Evolutionary conservation across 2,113 vertebrate species (phyloP).

Genomic region (Oreochromis niloticus): DNA sequence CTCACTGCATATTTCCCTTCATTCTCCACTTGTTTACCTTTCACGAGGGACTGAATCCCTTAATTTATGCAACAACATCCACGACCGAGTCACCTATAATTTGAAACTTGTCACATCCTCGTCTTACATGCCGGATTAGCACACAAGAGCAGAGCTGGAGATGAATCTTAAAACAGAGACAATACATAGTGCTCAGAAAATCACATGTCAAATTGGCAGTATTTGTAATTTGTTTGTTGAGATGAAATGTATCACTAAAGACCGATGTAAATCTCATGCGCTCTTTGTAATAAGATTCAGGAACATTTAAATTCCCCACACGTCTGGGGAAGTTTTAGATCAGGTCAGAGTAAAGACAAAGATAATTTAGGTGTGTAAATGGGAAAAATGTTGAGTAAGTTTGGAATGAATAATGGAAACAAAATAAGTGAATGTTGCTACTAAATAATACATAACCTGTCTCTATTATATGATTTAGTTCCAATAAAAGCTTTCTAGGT

Average conservation of each 20-base stretch:
- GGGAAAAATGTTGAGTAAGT: background rate
- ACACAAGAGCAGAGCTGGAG: background rate
- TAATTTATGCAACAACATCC: constrained; percentile 45
- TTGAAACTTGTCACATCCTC: constrained; percentile 26
- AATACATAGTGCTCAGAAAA: background rate
- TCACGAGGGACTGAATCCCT: background rate
- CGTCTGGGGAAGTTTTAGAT: background rate
- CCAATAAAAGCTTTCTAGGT: background rate
- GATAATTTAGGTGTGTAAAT: background rate
- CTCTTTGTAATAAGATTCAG: background rate
- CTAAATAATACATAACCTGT: background rate
- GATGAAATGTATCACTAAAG: background rate
- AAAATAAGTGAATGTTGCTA: background rate
- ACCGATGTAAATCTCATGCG: background rate
- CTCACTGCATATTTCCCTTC: background rate
- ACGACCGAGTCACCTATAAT: constrained; percentile 16
- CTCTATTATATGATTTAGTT: background rate
- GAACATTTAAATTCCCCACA: background rate
- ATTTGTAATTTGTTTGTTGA: background rate
- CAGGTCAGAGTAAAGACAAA: background rate
- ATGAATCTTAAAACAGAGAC: constrained; percentile 24
- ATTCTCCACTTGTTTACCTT: background rate
- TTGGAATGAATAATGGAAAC: background rate
- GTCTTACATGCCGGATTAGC: constrained; percentile 41
- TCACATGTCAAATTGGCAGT: background rate